phyloP scores from a whole-genome alignment of 2,797 vertebrate species.

The Mallotus villosus region DNA sequence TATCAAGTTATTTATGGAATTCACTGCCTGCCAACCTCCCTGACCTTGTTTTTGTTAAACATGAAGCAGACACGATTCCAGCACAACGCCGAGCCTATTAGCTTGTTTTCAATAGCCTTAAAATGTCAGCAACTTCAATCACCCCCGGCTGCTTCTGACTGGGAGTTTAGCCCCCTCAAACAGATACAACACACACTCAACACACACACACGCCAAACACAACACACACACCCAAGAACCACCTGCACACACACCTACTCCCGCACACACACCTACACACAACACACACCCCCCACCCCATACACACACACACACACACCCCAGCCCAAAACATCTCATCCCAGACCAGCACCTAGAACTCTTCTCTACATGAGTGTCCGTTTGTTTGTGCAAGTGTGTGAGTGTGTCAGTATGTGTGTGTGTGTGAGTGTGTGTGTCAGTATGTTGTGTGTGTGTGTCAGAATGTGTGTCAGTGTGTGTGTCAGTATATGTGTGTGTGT shows the following conservation, averaged over 20 bases:
- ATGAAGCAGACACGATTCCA: constrained; percentile 96
- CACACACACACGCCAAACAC: background rate
- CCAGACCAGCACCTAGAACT: constrained; percentile 30
- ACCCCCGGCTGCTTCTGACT: constrained; percentile 79
- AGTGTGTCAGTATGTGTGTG: constrained; percentile 56
- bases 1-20: constrained; percentile 99
- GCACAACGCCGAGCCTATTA: constrained; percentile 85
- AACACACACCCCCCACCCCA: constrained; percentile 1
- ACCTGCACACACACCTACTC: constrained; percentile 9
- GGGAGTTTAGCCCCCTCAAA: constrained; percentile 66
- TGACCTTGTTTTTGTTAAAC: constrained; percentile 99
- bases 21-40: constrained; percentile 88
- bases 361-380: constrained; percentile 34
- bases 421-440: too few species aligned
- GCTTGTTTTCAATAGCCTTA: constrained; percentile 93
- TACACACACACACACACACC: constrained; percentile 10
- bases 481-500: too few species aligned
- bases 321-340: background rate
- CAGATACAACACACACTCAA: constrained; percentile 34
- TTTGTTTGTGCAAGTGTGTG: constrained; percentile 61
- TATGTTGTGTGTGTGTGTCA: too few species aligned
- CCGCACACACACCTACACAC: constrained; percentile 5
- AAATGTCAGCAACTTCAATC: constrained; percentile 97
- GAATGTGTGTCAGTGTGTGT: too few species aligned
- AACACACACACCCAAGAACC: too few species aligned